phyloP scores from a whole-genome alignment of 2,888 invertebrate species.

The Drymonia ruficornis region DNA sequence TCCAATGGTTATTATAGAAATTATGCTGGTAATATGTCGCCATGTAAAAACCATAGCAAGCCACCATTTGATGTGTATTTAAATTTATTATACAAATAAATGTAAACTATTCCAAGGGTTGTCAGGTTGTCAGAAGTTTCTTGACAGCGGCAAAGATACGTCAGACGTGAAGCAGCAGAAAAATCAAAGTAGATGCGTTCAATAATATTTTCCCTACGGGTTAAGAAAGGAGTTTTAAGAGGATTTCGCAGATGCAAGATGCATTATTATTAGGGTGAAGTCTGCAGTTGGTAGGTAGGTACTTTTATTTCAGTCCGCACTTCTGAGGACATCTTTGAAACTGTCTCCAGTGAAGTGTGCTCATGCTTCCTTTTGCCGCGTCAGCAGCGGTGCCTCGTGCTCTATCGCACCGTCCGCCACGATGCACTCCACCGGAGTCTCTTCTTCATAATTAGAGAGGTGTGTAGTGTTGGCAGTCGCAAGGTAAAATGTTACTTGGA shows the following conservation, averaged over 20 bases:
- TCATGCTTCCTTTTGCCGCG: not conserved
- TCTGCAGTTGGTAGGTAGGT: too few species aligned
- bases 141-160: slow-evolving; percentile 6
- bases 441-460: too few species aligned
- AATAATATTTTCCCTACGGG: not conserved
- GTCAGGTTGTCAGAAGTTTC: slow-evolving; percentile 13
- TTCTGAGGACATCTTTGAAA: too few species aligned
- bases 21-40: slow-evolving; percentile 30
- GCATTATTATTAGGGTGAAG: too few species aligned
- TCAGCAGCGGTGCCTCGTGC: not conserved
- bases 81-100: slow-evolving; percentile 15
- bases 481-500: too few species aligned
- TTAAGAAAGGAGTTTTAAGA: not conserved
- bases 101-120: slow-evolving; percentile 22
- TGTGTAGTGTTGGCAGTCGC: too few species aligned
- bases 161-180: not conserved
- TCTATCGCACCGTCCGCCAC: not conserved
- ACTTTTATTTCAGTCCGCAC: too few species aligned
- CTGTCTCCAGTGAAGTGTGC: too few species aligned
- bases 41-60: slow-evolving; percentile 50
- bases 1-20: slow-evolving; percentile 22
- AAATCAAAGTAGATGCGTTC: not conserved
- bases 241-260: too few species aligned
- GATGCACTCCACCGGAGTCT: not conserved
- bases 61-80: slow-evolving; percentile 31